A percentile compares a stretch with the other conserved stretches of the same genome.
phyloP scores from a whole-genome alignment of 2,113 vertebrate genomes.

The Cyphomyrus discorhynchus region DNA sequence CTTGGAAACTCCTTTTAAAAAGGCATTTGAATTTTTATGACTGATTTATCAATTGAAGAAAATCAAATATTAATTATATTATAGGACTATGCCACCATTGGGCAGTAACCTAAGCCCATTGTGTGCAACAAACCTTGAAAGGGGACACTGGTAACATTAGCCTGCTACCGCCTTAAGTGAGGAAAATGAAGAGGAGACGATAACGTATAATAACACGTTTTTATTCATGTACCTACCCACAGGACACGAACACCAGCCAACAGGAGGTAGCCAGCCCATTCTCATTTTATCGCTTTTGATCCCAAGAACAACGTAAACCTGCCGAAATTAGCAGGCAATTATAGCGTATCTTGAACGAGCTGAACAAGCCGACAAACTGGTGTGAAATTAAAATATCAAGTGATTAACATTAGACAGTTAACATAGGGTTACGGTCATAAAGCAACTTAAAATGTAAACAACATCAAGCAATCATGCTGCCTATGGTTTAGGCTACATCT shows the following conservation, averaged over 20 bases:
- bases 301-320: neutral
- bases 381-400: neutral
- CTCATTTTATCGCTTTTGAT: neutral
- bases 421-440: neutral
- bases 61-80: neutral
- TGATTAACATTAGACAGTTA: neutral
- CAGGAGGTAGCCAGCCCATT: neutral
- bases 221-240: neutral
- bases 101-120: neutral
- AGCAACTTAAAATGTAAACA: neutral
- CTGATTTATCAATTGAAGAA: neutral
- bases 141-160: neutral
- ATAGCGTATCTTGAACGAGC: neutral
- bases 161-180: neutral
- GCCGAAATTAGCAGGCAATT: neutral
- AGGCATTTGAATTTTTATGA: neutral
- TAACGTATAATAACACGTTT: neutral
- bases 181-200: neutral
- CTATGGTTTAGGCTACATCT: neutral
- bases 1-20: neutral
- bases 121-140: neutral
- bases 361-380: neutral
- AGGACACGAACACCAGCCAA: neutral
- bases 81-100: neutral
- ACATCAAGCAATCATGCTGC: neutral